Percentiles rank a stretch among this genome's conserved stretches.
Conservation (phyloP, 2,888 invertebrate species). For the Spisula solida region DNA sequence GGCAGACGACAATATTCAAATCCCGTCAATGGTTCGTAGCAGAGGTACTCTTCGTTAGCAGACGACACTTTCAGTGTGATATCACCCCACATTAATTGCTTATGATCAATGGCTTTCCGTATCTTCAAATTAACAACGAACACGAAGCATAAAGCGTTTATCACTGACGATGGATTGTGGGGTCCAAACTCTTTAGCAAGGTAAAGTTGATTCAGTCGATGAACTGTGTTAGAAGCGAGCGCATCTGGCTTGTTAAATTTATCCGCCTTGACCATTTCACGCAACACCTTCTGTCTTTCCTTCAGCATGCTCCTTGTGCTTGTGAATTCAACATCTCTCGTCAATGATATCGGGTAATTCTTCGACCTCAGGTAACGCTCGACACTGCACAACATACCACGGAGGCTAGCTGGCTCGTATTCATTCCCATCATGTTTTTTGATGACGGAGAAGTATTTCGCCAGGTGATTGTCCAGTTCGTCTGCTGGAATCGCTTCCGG, state of each 20-base stretch:
- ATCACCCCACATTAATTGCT: constrained; percentile 83
- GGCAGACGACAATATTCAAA: constrained; percentile 58
- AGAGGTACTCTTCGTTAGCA: constrained; percentile 77
- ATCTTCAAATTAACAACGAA: constrained; percentile 81
- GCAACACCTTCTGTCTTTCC: constrained; percentile 78
- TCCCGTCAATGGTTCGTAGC: constrained; percentile 72
- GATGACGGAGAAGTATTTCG: constrained; percentile 81
- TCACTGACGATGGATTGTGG: constrained; percentile 81
- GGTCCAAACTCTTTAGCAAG: constrained; percentile 82
- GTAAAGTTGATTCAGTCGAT: constrained; percentile 79
- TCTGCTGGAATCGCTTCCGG: constrained; percentile 78
- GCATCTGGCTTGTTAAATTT: constrained; percentile 64
- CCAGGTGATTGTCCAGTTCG: constrained; percentile 81
- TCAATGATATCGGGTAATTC: constrained; percentile 79
- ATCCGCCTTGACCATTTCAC: constrained; percentile 78
- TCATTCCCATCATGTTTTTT: constrained; percentile 83
- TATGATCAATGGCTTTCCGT: constrained; percentile 82
- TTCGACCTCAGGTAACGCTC: constrained; percentile 80
- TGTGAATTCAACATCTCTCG: constrained; percentile 78
- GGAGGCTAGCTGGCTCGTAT: constrained; percentile 82
- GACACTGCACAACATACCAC: constrained; percentile 84
- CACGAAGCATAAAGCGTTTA: constrained; percentile 81
- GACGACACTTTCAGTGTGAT: constrained; percentile 75
- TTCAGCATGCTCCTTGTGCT: constrained; percentile 81
- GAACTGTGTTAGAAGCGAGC: constrained; percentile 70